Conservation (phyloP, 2,888 invertebrate species). For the Caenorhabditis drosophilae region DNA sequence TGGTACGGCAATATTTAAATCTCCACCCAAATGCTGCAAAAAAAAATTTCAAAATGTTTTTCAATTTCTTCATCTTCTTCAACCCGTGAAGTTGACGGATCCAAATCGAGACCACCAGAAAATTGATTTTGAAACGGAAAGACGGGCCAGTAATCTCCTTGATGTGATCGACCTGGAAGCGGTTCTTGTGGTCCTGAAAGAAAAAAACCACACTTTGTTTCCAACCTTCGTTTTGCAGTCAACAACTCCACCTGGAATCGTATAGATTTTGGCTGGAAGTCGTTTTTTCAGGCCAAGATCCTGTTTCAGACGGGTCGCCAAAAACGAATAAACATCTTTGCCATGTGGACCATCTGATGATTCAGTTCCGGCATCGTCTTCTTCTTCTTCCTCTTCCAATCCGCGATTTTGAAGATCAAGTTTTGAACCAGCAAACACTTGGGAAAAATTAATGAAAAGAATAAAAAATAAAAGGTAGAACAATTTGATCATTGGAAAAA, state of each 20-base stretch:
- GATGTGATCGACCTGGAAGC: constrained; percentile 55
- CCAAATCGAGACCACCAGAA: constrained; percentile 58
- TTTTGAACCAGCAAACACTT: constrained; percentile 2
- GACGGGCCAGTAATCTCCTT: constrained; percentile 59
- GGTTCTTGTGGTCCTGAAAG: constrained; percentile 58
- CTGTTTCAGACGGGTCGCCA: constrained; percentile 51
- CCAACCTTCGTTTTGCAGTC: too few species aligned
- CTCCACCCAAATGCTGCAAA: constrained; percentile 61
- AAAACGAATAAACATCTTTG: constrained; percentile 41
- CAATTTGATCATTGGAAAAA: too few species aligned
- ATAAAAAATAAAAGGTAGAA: too few species aligned
- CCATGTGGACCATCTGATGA: constrained; percentile 17
- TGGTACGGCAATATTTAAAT: constrained; percentile 58
- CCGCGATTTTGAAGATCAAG: constrained; percentile 31
- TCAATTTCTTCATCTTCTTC: neutral
- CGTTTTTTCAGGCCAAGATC: constrained; percentile 42
- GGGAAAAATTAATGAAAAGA: neutral
- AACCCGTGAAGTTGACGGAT: constrained; percentile 59
- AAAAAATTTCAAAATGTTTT: neutral
- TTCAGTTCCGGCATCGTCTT: constrained; percentile 14
- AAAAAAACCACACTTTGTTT: too few species aligned
- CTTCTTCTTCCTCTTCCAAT: constrained; percentile 20
- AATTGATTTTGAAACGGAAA: constrained; percentile 60
- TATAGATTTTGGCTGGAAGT: constrained; percentile 36
- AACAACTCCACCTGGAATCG: constrained; percentile 51